Evolutionary conservation across 2,113 vertebrate genomes (phyloP).

Genomic region (Myrmecophaga tridactyla): DNA sequence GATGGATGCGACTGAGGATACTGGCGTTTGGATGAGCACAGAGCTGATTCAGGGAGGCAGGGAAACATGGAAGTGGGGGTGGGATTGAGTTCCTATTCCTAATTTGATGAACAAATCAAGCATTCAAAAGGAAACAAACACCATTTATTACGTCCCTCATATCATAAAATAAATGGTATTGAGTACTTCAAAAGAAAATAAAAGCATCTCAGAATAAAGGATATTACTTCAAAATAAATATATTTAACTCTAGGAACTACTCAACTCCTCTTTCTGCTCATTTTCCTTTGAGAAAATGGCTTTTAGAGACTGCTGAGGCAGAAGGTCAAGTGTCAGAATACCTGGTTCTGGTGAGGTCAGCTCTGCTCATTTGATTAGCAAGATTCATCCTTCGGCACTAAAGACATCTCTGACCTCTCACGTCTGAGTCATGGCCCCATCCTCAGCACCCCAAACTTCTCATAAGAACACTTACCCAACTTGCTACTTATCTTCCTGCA

Average conservation of each 20-base stretch:
- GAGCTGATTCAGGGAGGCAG: background rate
- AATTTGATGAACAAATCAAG: background rate
- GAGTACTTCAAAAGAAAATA: background rate
- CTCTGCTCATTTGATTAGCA: background rate
- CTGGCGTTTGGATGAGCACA: background rate
- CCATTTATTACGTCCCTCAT: background rate
- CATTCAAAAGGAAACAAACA: background rate
- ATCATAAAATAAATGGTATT: background rate
- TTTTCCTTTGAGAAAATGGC: conserved; percentile 3
- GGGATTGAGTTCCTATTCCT: background rate
- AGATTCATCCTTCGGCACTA: background rate
- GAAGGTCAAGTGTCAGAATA: conserved; percentile 2
- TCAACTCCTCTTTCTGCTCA: conserved; percentile 22
- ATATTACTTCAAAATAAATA: background rate
- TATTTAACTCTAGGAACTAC: background rate
- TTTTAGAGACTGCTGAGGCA: background rate
- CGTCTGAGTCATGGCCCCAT: background rate
- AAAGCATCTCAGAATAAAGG: background rate
- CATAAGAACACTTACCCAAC: background rate
- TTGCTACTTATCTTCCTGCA: background rate
- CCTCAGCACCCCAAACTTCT: background rate
- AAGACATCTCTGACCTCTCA: background rate
- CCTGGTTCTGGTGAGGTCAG: conserved; percentile 18
- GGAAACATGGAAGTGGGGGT: background rate
- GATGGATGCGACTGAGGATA: background rate